phyloP scores from a whole-genome alignment of 1,140 invertebrate genomes.

The Pseudomyrmex dendroicus region DNA sequence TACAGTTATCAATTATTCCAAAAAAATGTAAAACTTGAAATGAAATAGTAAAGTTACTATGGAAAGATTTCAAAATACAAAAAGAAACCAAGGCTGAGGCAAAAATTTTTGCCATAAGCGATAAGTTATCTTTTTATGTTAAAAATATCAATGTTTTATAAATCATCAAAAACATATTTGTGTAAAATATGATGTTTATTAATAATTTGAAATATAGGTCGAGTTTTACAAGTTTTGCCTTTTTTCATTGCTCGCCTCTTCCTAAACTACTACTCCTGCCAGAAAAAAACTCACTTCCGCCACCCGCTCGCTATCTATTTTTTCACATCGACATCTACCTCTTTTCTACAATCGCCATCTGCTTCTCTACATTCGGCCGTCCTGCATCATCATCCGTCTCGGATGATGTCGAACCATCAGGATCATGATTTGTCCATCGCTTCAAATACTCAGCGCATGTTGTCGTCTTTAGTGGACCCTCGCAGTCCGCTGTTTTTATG shows the following conservation, averaged over 20 bases:
- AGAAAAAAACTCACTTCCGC: too few relatives aligned
- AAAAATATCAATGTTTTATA: not conserved
- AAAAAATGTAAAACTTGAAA: not conserved
- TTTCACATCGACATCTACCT: too few relatives aligned
- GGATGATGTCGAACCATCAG: not conserved
- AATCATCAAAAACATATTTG: not conserved
- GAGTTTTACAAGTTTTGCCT: too few relatives aligned
- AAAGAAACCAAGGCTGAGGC: not conserved
- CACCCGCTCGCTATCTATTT: too few relatives aligned
- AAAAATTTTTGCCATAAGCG: not conserved
- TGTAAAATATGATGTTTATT: too few relatives aligned
- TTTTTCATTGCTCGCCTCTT: too few relatives aligned
- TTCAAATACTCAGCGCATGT: slow-evolving; percentile 3
- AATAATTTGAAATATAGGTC: too few relatives aligned
- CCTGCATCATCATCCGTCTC: not conserved
- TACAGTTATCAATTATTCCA: not conserved
- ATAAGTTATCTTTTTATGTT: too few relatives aligned
- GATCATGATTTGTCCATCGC: not conserved
- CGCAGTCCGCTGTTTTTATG: too few relatives aligned
- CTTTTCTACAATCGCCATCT: too few relatives aligned
- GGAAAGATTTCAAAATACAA: not conserved
- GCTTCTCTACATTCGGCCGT: too few relatives aligned
- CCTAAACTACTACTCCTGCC: too few relatives aligned
- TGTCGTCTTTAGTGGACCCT: not conserved
- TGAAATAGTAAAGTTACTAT: not conserved